phyloP scores from a whole-genome alignment of 2,113 vertebrate genomes.

The Trogon melanurus region DNA sequence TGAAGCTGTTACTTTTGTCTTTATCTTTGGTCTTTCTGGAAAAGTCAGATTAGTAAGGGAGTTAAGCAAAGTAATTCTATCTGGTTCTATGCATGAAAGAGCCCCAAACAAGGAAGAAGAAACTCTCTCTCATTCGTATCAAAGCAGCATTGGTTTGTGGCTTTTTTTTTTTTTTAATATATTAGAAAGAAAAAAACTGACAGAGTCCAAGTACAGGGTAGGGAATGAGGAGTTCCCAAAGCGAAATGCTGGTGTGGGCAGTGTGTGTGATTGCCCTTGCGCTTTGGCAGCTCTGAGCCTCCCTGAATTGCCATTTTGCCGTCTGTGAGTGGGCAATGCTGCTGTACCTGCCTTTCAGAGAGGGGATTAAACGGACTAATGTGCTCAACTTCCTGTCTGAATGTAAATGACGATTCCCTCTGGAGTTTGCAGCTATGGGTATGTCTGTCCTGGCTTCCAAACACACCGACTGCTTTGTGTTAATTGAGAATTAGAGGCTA shows the following conservation, averaged over 20 bases:
- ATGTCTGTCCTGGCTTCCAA: not conserved
- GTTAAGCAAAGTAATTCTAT: not conserved
- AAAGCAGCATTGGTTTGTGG: not conserved
- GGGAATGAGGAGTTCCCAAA: not conserved
- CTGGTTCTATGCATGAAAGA: not conserved
- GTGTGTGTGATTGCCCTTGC: not conserved
- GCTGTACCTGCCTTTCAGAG: not conserved
- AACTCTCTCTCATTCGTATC: not conserved
- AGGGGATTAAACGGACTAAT: not conserved
- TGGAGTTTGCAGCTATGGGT: not conserved
- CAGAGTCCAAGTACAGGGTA: not conserved
- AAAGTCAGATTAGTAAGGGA: not conserved
- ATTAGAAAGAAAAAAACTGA: not conserved
- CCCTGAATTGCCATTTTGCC: not conserved
- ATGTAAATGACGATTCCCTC: not conserved
- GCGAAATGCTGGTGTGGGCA: not conserved
- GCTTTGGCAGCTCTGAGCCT: not conserved
- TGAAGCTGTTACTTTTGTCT: not conserved
- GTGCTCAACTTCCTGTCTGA: not conserved
- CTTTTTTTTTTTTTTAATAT: not conserved
- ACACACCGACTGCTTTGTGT: not conserved
- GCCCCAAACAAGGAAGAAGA: not conserved
- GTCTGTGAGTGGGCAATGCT: not conserved
- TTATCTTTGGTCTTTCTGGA: slow-evolving; percentile 11
- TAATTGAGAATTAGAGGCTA: not conserved